Percentiles rank a stretch among this genome's conserved stretches.
These are phyloP conservation scores for Drosophila aldrichi DNA, from an alignment of 2,888 invertebrate genomes.

Conservation along the genomic window DNA sequence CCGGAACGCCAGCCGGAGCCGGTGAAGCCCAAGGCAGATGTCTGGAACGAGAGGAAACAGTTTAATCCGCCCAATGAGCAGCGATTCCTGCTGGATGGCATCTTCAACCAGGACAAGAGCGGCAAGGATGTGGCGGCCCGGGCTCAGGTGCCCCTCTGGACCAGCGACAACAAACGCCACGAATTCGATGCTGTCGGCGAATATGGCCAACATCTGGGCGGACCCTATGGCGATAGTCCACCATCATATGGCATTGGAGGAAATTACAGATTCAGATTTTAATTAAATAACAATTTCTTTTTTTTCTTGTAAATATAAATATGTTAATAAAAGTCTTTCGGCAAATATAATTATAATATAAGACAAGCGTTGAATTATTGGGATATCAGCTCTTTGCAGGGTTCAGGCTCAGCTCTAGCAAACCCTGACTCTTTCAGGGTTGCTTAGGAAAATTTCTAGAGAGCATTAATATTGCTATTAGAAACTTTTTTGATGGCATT, in stretches of 20 bases:
- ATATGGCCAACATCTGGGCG: slow-evolving; percentile 78
- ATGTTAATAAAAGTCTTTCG: too few relatives aligned
- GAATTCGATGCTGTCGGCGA: slow-evolving; percentile 67
- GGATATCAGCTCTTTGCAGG: too few relatives aligned
- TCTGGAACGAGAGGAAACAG: slow-evolving; percentile 12
- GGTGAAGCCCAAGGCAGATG: not conserved
- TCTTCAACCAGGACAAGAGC: slow-evolving; percentile 50
- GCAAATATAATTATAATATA: too few relatives aligned
- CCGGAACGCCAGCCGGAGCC: slow-evolving; percentile 8
- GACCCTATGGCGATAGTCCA: slow-evolving; percentile 77
- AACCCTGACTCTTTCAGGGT: too few relatives aligned
- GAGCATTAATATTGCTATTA: too few relatives aligned
- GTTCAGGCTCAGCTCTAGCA: too few relatives aligned
- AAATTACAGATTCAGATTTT: slow-evolving; percentile 54
- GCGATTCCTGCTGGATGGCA: slow-evolving; percentile 36
- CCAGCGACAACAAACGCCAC: slow-evolving; percentile 77
- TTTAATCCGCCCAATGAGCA: slow-evolving; percentile 27
- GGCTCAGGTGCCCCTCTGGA: slow-evolving; percentile 71
- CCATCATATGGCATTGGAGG: slow-evolving; percentile 62
- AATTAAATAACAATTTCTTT: not conserved
- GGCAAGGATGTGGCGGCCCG: slow-evolving; percentile 63
- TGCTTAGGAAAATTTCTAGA: too few relatives aligned
- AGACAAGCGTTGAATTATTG: too few relatives aligned
- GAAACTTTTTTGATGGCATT: too few relatives aligned
- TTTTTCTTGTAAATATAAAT: too few relatives aligned